A percentile compares a stretch with the other conserved stretches of the same genome.
These are phyloP conservation scores for Myiopsitta monachus DNA, from an alignment of 2,113 vertebrate species.

Conservation along the genomic window DNA sequence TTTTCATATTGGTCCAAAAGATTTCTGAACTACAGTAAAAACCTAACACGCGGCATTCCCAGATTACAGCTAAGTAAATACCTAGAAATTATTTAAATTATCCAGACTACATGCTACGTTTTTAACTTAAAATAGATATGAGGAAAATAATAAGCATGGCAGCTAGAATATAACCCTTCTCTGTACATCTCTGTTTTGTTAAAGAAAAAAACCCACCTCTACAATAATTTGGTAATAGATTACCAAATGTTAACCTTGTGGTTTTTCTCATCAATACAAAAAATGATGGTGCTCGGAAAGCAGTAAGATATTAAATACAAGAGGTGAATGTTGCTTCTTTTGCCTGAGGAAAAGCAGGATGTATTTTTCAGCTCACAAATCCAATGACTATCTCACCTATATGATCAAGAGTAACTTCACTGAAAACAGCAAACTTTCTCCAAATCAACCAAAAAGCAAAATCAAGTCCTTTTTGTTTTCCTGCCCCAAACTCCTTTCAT, in stretches of 20 bases:
- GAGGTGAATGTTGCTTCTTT: background rate
- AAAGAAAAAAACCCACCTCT: fast-evolving
- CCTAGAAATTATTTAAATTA: background rate
- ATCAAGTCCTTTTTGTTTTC: background rate
- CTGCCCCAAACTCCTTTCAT: background rate
- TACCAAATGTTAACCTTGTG: background rate
- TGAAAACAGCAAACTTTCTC: background rate
- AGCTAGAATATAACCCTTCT: background rate
- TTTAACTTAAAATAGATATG: background rate
- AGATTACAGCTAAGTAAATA: background rate
- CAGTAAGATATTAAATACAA: background rate
- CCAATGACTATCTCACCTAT: background rate
- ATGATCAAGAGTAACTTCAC: background rate
- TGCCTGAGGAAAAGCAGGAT: background rate
- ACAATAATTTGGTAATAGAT: background rate
- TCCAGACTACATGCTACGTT: background rate
- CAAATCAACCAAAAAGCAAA: background rate
- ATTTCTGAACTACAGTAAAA: background rate
- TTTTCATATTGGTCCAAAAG: background rate
- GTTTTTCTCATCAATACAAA: background rate
- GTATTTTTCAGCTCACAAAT: background rate
- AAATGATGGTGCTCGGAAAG: background rate
- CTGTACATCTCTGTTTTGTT: background rate
- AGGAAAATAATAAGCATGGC: background rate
- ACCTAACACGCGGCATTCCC: background rate